These are phyloP conservation scores for Agrypnia vestita DNA, from an alignment of 1,140 invertebrate species.

Conservation along the genomic window DNA sequence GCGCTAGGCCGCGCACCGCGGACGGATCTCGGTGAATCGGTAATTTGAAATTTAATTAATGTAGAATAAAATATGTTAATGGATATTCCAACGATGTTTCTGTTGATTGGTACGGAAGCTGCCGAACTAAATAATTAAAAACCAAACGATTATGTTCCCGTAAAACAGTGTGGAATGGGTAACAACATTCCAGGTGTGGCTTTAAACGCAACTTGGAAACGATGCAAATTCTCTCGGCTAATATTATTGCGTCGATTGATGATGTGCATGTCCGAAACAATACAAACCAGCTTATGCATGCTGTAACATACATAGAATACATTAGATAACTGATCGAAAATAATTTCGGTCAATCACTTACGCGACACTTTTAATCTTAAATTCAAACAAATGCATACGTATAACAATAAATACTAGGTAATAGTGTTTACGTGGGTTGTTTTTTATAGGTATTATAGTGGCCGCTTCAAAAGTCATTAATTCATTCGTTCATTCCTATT, in stretches of 20 bases:
- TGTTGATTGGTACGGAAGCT: constrained; percentile 40
- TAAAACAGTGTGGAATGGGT: neutral
- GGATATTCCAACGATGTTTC: constrained; percentile 39
- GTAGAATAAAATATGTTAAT: constrained; percentile 51
- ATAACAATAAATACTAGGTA: too few species aligned
- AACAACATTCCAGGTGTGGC: constrained; percentile 3
- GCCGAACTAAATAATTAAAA: constrained; percentile 30
- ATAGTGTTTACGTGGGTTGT: too few species aligned
- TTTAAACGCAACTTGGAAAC: neutral
- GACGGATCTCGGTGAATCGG: constrained; percentile 13
- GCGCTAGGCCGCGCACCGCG: neutral
- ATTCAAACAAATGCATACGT: too few species aligned
- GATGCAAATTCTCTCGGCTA: neutral
- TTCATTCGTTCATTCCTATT: too few species aligned
- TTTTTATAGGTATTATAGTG: too few species aligned
- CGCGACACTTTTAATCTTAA: too few species aligned
- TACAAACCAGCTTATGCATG: too few species aligned
- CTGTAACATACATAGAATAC: too few species aligned
- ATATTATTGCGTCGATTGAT: neutral
- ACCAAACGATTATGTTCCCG: constrained; percentile 26
- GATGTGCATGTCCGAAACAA: too few species aligned
- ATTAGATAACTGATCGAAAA: too few species aligned
- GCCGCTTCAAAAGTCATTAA: too few species aligned
- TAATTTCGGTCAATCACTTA: too few species aligned
- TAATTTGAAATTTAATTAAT: constrained; percentile 47